Evolutionary conservation across 1,140 invertebrate genomes (phyloP), one percentile per base, ranked within the genome.

Genomic region (Drosophila pseudoobscura): DNA sequence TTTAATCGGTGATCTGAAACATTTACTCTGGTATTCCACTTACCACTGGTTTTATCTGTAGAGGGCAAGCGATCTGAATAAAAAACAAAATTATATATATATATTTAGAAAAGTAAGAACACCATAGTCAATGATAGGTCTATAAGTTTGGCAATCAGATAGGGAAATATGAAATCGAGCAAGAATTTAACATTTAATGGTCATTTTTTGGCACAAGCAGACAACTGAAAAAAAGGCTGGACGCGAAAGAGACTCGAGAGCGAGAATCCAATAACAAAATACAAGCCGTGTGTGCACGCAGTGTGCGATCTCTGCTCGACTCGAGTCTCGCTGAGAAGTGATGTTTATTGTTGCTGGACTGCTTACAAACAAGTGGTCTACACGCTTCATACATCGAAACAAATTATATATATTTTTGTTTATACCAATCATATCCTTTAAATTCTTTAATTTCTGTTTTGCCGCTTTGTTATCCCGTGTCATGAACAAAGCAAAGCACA

Each of bases 401-500:
- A 8, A 8, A 31, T 31, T 31, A 8, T 31, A 31, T 24, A 24
- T 3, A 24, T 24, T 24, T 24, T 24, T 24, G 24, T 3, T 31
- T 31, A 31, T 31, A 31, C 29, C 29, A 31, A 31, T 9, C 29
- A 31, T 31, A 31, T 31, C 29, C 29, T 31, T 31, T 31, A 31
- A 31, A 7, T 31, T 31, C 29, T 7, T 31, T 17, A 75, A 56
- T 24, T 47, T 46, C n/a, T 41, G 11, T 9, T 72, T 57, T 3
- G 76, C 59, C 6, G 11, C 26, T 39, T 45, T 1, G 44, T 63
- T 52, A 17, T 79, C 58, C 15, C 63, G 39, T 13, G 39, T 39
- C n/a, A 56, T 52, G 17, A 59, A 79, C 6, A 75, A 50, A n/a
- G 45, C 52, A 11, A 68, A n/a, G 41, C 77, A 79, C 5, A 56